These are phyloP conservation scores for Cotesia vestalis DNA, from an alignment of 1,140 invertebrate genomes.

Conservation along the genomic window DNA sequence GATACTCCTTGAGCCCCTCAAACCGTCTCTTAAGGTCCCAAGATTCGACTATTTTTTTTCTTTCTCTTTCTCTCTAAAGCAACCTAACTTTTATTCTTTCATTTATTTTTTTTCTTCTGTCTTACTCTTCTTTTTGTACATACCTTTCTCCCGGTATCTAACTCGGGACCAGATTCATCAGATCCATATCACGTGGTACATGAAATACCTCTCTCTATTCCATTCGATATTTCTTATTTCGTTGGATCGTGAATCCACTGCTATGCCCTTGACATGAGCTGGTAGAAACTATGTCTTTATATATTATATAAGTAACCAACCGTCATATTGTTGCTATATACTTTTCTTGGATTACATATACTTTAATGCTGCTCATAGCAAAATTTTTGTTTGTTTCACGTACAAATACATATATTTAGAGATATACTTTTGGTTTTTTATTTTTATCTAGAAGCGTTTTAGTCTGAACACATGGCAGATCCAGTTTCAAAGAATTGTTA, in stretches of 20 bases:
- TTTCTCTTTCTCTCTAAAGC: neutral
- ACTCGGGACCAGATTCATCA: neutral
- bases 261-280: neutral
- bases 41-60: conserved; percentile 14
- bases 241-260: neutral
- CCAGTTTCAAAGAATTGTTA: neutral
- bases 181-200: conserved; percentile 12
- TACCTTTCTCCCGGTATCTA: conserved; percentile 2
- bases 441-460: neutral
- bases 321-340: neutral
- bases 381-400: no score
- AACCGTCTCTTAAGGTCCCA: conserved; percentile 32
- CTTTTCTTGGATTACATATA: neutral
- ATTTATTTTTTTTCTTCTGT: conserved; percentile 9
- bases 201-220: neutral
- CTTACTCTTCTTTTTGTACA: conserved; percentile 22
- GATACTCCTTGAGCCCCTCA: conserved; percentile 16
- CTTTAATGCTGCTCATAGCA: no score
- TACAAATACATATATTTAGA: neutral
- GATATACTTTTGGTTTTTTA: neutral
- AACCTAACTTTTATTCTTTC: conserved; percentile 24
- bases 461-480: neutral
- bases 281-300: conserved; percentile 18
- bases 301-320: conserved; percentile 13
- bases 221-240: conserved; percentile 7